Conservation (phyloP, 2,797 vertebrate species). For the Bryconaethiops microstoma region DNA sequence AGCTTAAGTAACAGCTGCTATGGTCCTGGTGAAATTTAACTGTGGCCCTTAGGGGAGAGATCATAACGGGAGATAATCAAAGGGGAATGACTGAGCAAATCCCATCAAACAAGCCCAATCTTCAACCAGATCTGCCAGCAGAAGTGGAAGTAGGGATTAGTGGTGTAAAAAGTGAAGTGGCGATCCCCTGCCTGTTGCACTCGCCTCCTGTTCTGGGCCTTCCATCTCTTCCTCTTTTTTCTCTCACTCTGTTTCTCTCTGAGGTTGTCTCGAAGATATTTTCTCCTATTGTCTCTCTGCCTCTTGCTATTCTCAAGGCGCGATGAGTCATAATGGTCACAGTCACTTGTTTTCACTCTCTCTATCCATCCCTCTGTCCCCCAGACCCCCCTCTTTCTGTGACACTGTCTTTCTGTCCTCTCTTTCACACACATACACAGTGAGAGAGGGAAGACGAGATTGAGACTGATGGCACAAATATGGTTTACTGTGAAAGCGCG, state of each 20-base stretch:
- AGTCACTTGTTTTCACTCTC: slow-evolving; percentile 18
- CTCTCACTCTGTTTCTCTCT: neutral
- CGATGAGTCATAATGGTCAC: slow-evolving; percentile 22
- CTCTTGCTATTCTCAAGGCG: slow-evolving; percentile 7
- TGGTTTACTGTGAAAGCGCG: slow-evolving; percentile 3
- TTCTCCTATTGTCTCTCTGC: slow-evolving; percentile 2
- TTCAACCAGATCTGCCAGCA: slow-evolving; percentile 24
- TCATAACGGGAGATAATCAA: slow-evolving; percentile 56
- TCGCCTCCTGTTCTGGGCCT: neutral
- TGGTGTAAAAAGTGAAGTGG: slow-evolving; percentile 9
- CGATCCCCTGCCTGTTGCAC: slow-evolving; percentile 13
- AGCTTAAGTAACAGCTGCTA: slow-evolving; percentile 49
- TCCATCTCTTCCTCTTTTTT: slow-evolving; percentile 37
- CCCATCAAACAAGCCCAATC: slow-evolving; percentile 50
- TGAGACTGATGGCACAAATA: slow-evolving; percentile 32
- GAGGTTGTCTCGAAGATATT: neutral
- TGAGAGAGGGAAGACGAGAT: neutral
- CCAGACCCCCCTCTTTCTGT: neutral
- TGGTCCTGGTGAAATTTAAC: slow-evolving; percentile 48
- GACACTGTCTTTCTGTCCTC: neutral
- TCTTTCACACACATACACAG: neutral
- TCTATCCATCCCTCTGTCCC: neutral
- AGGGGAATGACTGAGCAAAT: slow-evolving; percentile 53
- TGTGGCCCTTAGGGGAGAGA: slow-evolving; percentile 44
- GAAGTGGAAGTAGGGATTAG: slow-evolving; percentile 15